phyloP scores from a whole-genome alignment of 1,140 invertebrate genomes.

The Asbolus verrucosus region DNA sequence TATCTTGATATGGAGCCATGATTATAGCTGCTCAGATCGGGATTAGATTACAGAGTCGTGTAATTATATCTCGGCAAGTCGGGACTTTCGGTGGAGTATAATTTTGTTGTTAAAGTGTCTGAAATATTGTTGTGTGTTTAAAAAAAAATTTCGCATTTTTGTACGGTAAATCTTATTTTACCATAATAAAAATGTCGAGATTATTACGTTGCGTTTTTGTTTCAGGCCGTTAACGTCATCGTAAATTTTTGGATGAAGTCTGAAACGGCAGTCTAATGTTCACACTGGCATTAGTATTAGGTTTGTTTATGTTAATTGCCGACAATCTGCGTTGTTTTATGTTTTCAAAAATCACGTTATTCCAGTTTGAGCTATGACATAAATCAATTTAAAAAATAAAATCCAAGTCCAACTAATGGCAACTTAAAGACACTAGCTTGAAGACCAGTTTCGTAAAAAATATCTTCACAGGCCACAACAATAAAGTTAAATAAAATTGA shows the following conservation, averaged over 20 bases:
- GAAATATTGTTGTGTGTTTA: too few species aligned
- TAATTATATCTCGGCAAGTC: neutral
- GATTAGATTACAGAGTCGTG: conserved; percentile 12
- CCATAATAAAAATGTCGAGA: neutral
- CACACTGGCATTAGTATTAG: too few species aligned
- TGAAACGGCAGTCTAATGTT: neutral
- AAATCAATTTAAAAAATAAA: too few species aligned
- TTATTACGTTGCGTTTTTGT: conserved; percentile 5
- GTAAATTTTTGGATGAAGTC: conserved; percentile 4
- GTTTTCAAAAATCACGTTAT: too few species aligned
- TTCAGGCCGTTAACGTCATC: conserved; percentile 11
- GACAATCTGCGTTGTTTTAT: too few species aligned
- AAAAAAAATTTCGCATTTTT: conserved; percentile 5
- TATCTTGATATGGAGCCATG: conserved; percentile 35
- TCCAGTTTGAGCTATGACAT: too few species aligned
- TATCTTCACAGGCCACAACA: too few species aligned
- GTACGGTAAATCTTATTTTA: neutral
- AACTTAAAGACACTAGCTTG: too few species aligned
- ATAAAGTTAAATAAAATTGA: too few species aligned
- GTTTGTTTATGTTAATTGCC: neutral
- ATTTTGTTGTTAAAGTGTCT: neutral
- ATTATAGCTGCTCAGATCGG: conserved; percentile 23
- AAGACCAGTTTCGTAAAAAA: too few species aligned
- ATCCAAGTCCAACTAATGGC: too few species aligned
- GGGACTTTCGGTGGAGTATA: neutral